Evolutionary conservation across 2,797 vertebrate species (phyloP).

Genomic region (Phoxinus dragarum): DNA sequence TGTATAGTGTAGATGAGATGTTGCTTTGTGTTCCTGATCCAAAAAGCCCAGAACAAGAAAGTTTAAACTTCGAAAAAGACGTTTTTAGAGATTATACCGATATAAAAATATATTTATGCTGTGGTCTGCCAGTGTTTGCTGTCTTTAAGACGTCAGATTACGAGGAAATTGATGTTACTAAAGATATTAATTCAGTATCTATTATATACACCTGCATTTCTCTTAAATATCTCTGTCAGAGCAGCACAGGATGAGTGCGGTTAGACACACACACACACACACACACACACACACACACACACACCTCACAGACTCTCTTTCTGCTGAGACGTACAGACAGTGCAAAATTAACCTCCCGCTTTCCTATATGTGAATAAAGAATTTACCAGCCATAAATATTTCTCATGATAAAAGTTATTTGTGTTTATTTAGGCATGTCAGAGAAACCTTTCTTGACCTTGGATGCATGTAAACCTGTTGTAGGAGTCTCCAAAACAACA

Average conservation of each 20-base stretch:
- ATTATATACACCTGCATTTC: background rate
- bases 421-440: background rate
- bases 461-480: too few species aligned
- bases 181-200: background rate
- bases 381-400: background rate
- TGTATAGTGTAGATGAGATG: background rate
- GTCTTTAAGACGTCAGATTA: background rate
- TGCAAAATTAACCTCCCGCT: background rate
- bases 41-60: too few species aligned
- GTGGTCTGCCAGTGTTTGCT: background rate
- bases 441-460: too few species aligned
- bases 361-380: background rate
- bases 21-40: background rate
- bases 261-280: background rate
- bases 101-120: background rate
- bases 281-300: background rate
- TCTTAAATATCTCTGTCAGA: background rate
- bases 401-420: constrained; percentile 27
- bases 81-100: background rate
- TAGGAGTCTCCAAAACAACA: background rate
- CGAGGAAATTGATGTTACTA: background rate
- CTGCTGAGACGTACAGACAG: background rate
- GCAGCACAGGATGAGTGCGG: constrained; percentile 25
- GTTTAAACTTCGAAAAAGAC: background rate
- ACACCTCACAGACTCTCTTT: background rate